phyloP scores from a whole-genome alignment of 1,140 invertebrate genomes.

The Heterodera carotae region DNA sequence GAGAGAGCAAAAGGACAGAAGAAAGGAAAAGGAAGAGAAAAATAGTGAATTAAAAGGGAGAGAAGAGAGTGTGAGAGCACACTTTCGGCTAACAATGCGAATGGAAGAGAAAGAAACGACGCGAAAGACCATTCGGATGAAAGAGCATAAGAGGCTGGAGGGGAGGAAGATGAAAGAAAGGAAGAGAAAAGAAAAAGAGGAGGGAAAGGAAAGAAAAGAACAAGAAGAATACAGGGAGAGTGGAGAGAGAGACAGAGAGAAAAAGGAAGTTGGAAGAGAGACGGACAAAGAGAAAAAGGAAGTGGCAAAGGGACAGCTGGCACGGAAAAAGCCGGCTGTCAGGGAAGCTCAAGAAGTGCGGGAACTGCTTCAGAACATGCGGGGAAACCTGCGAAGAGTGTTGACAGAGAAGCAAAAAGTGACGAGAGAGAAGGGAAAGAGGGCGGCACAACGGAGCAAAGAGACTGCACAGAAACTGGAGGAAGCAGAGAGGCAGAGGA shows the following conservation, averaged over 20 bases:
- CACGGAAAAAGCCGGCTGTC: background rate
- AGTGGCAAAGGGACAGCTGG: background rate
- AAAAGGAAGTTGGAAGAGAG: constrained; percentile 4
- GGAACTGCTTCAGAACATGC: constrained; percentile 30
- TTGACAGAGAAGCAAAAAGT: constrained; percentile 11
- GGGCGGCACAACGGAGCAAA: background rate
- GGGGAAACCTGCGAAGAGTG: constrained; percentile 36
- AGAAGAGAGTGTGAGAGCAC: constrained; percentile 45
- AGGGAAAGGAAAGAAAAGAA: background rate
- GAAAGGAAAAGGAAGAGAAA: constrained; percentile 8
- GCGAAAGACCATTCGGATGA: background rate
- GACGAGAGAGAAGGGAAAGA: constrained; percentile 9
- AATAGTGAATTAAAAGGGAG: no score
- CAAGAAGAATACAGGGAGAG: background rate
- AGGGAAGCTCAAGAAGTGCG: background rate
- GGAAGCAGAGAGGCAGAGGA: constrained; percentile 16
- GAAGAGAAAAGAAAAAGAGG: background rate
- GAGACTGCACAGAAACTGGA: background rate
- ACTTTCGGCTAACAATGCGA: constrained; percentile 39
- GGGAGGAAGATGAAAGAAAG: background rate
- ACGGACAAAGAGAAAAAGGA: background rate
- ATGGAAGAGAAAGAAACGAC: background rate
- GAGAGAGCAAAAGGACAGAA: background rate
- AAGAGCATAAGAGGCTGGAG: constrained; percentile 2
- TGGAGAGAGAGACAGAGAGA: background rate